Percentiles rank a stretch among this genome's conserved stretches.
Conservation (phyloP, 2,113 vertebrate species). For the Hyperopisus bebe region DNA sequence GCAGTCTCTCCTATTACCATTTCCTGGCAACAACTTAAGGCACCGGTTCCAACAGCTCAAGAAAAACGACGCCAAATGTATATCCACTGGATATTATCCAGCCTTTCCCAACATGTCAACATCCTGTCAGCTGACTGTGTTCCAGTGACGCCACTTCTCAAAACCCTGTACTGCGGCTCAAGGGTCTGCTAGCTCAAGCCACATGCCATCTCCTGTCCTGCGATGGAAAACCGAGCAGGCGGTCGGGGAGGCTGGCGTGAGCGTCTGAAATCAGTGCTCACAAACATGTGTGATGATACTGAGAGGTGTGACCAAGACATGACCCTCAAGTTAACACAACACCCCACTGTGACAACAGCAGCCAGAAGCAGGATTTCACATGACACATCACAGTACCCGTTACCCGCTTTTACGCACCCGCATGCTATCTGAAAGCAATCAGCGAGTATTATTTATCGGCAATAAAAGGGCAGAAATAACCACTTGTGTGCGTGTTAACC, state of each 20-base stretch:
- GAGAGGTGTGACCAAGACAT: slow-evolving; percentile 15
- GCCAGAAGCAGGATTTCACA: background rate
- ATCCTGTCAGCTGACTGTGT: background rate
- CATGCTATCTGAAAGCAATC: background rate
- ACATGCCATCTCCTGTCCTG: background rate
- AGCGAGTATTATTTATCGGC: background rate
- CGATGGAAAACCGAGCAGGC: background rate
- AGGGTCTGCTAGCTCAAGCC: background rate
- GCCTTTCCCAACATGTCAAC: background rate
- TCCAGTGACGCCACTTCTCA: background rate
- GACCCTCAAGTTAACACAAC: slow-evolving; percentile 15
- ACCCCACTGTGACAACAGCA: background rate
- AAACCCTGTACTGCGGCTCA: background rate
- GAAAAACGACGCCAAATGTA: background rate
- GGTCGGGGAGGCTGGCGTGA: background rate
- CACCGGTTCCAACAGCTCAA: background rate
- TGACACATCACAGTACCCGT: background rate
- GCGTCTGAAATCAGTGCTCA: slow-evolving; percentile 8
- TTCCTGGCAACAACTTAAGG: background rate
- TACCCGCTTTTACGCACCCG: slow-evolving; percentile 1
- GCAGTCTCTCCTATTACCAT: background rate
- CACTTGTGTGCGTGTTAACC: background rate
- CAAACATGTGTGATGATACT: background rate
- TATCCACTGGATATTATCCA: background rate
- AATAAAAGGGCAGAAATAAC: background rate